These are phyloP conservation scores for Porites evermanni DNA, from an alignment of 92 coral and sea anemone genomes.

Conservation along the genomic window DNA sequence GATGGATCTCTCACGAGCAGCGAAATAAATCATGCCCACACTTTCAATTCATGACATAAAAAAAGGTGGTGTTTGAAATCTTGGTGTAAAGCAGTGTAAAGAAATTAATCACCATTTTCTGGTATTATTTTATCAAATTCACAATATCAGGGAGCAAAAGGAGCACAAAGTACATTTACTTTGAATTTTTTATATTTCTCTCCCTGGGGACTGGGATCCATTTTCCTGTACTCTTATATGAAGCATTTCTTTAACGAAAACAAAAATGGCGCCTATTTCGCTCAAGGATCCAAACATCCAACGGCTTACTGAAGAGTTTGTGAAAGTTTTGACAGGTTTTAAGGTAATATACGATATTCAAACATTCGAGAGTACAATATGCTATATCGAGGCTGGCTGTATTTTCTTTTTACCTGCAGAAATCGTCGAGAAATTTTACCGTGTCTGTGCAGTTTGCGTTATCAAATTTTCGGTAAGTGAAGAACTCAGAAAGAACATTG, in stretches of 20 bases:
- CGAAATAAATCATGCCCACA: too few species aligned
- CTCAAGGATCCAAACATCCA: slow-evolving; percentile 75
- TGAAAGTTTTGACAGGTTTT: slow-evolving; percentile 66
- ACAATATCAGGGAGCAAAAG: too few species aligned
- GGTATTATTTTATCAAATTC: too few species aligned
- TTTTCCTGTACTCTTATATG: slow-evolving; percentile 11
- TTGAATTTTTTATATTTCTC: too few species aligned
- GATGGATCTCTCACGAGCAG: too few species aligned
- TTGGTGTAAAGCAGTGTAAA: too few species aligned
- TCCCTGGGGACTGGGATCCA: not conserved
- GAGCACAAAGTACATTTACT: too few species aligned
- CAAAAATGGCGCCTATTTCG: slow-evolving; percentile 90
- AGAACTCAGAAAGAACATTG: not conserved
- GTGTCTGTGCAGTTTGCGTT: slow-evolving; percentile 83
- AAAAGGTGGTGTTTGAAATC: too few species aligned
- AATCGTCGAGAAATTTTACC: slow-evolving; percentile 79
- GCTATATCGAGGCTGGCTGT: not conserved
- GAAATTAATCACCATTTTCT: too few species aligned
- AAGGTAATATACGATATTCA: slow-evolving; percentile 45
- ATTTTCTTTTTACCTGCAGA: slow-evolving; percentile 46
- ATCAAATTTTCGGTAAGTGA: slow-evolving; percentile 88
- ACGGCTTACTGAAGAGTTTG: slow-evolving; percentile 61
- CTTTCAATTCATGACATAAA: too few species aligned
- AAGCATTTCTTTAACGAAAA: not conserved
- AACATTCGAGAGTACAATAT: not conserved